Percentiles rank a stretch among this genome's conserved stretches.
phyloP scores from a whole-genome alignment of 2,797 vertebrate genomes.

The Remorina albescens region DNA sequence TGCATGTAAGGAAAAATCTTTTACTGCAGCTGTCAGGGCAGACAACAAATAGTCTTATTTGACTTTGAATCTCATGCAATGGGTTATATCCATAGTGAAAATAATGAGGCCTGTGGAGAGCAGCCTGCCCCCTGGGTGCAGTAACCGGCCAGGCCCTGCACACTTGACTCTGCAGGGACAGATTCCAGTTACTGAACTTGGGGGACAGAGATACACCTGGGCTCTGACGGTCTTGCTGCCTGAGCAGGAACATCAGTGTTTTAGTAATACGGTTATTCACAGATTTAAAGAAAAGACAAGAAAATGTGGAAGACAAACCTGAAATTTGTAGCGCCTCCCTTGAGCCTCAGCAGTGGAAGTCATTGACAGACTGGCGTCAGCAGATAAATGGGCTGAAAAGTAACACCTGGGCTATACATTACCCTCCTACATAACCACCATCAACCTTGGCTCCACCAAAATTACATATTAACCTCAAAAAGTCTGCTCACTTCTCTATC shows the following conservation, averaged over 20 bases:
- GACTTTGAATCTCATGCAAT: not conserved
- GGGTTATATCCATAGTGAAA: not conserved
- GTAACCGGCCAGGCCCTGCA: constrained; percentile 83
- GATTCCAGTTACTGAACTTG: constrained; percentile 86
- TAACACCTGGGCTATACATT: constrained; percentile 72
- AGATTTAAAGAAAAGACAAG: not conserved
- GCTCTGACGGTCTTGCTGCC: constrained; percentile 12
- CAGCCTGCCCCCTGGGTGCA: constrained; percentile 73
- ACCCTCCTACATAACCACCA: constrained; percentile 52
- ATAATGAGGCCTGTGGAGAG: constrained; percentile 32
- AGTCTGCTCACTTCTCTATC: constrained; percentile 34
- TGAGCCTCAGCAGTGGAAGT: constrained; percentile 25
- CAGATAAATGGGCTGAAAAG: constrained; percentile 44
- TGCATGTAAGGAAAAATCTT: not conserved
- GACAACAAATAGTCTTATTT: not conserved
- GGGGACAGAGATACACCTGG: constrained; percentile 54
- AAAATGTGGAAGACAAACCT: constrained; percentile 52
- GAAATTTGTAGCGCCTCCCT: constrained; percentile 9
- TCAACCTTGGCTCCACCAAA: constrained; percentile 70
- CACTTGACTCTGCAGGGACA: constrained; percentile 79
- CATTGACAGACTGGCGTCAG: constrained; percentile 25
- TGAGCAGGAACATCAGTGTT: not conserved
- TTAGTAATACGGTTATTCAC: not conserved
- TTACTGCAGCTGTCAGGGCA: constrained; percentile 4
- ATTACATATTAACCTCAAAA: constrained; percentile 80